Base-by-base conservation (phyloP, 2,888 invertebrate species). In the Luffia ferchaultella region DNA sequence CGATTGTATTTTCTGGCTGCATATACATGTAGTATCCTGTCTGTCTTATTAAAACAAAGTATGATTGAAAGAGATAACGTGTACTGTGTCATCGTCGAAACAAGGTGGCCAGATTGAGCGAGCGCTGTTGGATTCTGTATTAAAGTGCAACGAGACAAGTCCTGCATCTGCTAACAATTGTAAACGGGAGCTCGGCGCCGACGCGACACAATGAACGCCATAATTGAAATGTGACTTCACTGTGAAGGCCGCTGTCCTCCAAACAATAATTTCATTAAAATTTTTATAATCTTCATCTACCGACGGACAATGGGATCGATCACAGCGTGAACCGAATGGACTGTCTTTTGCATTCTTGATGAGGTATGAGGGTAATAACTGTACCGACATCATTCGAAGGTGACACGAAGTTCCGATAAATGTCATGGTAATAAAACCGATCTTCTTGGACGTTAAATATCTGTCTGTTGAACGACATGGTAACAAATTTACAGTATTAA, bases 231-330 rank as follows among this genome's bases (percentile, higher is more conserved):
- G 65, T 66, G 71, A 67, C 63, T n/a, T 67, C 61, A 60, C 65
- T 19, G 48, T 50, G n/a, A 52, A 52, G 56, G 60, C 62, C 60
- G 58, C 59, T 59, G 63, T 60, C 60, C 63, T 62, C 64, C 61
- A 64, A 70, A 76, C 75, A 76, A 75, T 76, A 73, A 75, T 73
- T 69, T 63, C 68, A 74, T 76, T 72, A 73, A 63, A 61, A 61
- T 63, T 73, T 73, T 76, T 73, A 76, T 7, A 12, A 12, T 3
- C 3, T 30, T 30, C 30, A 12, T 30, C 3, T 12, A 30, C 30
- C 5, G 30, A 30, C 30, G 30, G 30, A 30, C 30, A 30, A 30
- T 30, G n/a, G 30, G 30, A 30, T 30, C 30, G 30, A 30, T 30
- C 30, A 30, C 30, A 30, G 30, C 30, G 30, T 30, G 30, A 30